phyloP scores from a whole-genome alignment of 2,888 invertebrate genomes.

The Orthonychiurus folsomi region DNA sequence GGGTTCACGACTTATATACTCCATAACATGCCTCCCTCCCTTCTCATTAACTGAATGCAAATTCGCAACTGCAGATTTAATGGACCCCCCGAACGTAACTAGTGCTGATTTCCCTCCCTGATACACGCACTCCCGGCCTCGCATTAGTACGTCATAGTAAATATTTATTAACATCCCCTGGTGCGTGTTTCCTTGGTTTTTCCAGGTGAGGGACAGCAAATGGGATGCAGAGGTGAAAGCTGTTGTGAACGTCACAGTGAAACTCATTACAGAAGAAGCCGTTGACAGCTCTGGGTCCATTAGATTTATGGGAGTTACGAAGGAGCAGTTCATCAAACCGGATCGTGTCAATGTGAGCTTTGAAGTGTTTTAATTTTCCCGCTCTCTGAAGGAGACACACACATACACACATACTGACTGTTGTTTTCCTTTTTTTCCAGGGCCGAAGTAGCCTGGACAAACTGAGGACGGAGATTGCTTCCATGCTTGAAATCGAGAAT shows the following conservation, averaged over 20 bases:
- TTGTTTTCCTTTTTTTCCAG: slow-evolving; percentile 42
- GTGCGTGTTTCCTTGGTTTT: too few species aligned
- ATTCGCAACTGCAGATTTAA: too few species aligned
- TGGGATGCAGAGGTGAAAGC: slow-evolving; percentile 57
- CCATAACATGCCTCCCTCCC: background rate
- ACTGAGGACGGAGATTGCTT: slow-evolving; percentile 56
- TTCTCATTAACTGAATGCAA: too few species aligned
- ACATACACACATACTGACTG: too few species aligned
- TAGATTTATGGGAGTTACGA: slow-evolving; percentile 67
- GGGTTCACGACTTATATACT: too few species aligned
- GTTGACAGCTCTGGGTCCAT: slow-evolving; percentile 88
- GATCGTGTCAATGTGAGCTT: slow-evolving; percentile 22
- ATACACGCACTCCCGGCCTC: too few species aligned
- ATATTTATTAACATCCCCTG: too few species aligned
- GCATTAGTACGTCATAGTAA: too few species aligned
- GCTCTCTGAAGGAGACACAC: too few species aligned
- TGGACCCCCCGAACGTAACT: too few species aligned
- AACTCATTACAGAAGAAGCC: slow-evolving; percentile 81
- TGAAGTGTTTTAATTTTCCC: slow-evolving; percentile 9
- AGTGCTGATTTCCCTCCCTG: too few species aligned
- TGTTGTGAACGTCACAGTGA: slow-evolving; percentile 75
- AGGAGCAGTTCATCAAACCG: slow-evolving; percentile 67
- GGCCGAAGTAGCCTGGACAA: slow-evolving; percentile 64
- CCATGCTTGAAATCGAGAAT: slow-evolving; percentile 62
- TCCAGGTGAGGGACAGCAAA: slow-evolving; percentile 43